Percentiles rank a stretch among this genome's conserved stretches.
These are phyloP conservation scores for Phortica magna DNA, from an alignment of 2,888 invertebrate genomes.

Conservation along the genomic window DNA sequence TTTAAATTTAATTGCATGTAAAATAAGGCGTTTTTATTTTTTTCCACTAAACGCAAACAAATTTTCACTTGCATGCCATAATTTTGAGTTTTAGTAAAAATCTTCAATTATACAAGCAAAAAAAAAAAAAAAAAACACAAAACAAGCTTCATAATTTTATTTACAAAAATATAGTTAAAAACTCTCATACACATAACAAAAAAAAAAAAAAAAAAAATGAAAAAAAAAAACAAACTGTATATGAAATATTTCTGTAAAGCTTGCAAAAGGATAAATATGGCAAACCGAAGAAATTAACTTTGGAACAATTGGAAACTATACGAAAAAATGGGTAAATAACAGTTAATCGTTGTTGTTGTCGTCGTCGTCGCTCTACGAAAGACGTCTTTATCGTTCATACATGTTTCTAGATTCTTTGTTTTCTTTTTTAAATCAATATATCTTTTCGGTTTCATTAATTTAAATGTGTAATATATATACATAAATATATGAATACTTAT, in stretches of 20 bases:
- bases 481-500: background rate
- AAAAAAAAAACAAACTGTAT: constrained; percentile 60
- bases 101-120: background rate
- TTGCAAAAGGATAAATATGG: constrained; percentile 92
- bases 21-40: background rate
- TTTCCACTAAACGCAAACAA: background rate
- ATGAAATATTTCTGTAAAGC: constrained; percentile 83
- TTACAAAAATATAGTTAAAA: background rate
- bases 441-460: background rate
- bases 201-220: constrained; percentile 43
- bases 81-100: background rate
- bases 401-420: background rate
- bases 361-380: background rate
- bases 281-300: constrained; percentile 88
- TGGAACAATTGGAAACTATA: constrained; percentile 87
- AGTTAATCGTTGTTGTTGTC: constrained; percentile 21
- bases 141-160: no score
- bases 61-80: constrained; percentile 7
- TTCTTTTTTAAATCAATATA: background rate
- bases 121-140: background rate
- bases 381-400: constrained; percentile 4
- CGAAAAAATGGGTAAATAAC: constrained; percentile 86
- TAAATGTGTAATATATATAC: no score
- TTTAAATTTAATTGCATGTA: background rate
- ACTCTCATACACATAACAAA: background rate